Conservation (phyloP, 1,140 invertebrate genomes). For the Drosophila ambigua region DNA sequence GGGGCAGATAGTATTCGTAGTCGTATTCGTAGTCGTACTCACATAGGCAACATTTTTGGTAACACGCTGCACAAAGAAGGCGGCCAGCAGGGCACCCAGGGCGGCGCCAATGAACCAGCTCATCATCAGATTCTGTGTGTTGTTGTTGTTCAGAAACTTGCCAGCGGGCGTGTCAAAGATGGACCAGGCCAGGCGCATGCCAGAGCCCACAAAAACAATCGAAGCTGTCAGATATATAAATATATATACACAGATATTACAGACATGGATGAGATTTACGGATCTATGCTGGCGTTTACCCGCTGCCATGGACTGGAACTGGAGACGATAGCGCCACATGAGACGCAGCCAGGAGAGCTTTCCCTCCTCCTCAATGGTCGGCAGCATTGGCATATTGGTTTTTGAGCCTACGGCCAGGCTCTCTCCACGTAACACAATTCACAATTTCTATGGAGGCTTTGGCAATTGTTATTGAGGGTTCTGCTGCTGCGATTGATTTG, state of each 20-base stretch:
- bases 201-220: conserved; percentile 66
- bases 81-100: conserved; percentile 60
- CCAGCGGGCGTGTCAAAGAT: conserved; percentile 73
- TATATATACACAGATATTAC: background rate
- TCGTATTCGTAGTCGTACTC: conserved; percentile 31
- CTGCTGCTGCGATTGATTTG: conserved; percentile 29
- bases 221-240: conserved; percentile 44
- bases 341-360: conserved; percentile 65
- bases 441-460: conserved; percentile 13
- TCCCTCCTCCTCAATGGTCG: conserved; percentile 74
- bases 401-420: background rate
- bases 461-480: conserved; percentile 18
- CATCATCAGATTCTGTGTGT: conserved; percentile 71
- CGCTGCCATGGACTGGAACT: conserved; percentile 72
- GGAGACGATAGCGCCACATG: conserved; percentile 71
- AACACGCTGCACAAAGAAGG: conserved; percentile 67
- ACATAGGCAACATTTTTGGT: conserved; percentile 79
- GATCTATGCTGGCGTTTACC: conserved; percentile 32
- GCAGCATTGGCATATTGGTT: conserved; percentile 63
- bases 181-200: conserved; percentile 72
- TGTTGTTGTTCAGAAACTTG: conserved; percentile 61
- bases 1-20: conserved; percentile 9
- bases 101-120: conserved; percentile 73
- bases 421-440: conserved; percentile 16
- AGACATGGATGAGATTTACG: too few species aligned